Percentiles rank a stretch among this genome's conserved stretches.
Conservation (phyloP, 1,140 invertebrate genomes). For the Antheraea mylitta region DNA sequence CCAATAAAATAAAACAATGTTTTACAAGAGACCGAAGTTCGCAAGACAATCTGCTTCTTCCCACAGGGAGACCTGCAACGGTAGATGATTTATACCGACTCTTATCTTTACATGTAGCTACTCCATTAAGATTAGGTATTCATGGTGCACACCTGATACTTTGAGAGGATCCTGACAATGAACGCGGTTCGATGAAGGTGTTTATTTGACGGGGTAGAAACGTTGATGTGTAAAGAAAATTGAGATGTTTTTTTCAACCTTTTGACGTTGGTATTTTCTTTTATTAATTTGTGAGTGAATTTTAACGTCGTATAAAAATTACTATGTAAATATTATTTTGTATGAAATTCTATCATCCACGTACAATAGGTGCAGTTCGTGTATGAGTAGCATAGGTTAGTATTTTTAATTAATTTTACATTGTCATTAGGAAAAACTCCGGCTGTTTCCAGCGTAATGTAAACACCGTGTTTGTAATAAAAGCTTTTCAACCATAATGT, state of each 20-base stretch:
- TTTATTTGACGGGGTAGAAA: not conserved
- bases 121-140: constrained; percentile 74
- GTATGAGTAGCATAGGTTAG: too few species aligned
- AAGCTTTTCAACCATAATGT: too few species aligned
- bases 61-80: constrained; percentile 60
- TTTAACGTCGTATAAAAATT: too few species aligned
- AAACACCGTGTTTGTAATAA: too few species aligned
- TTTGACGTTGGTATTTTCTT: not conserved
- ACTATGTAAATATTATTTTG: too few species aligned
- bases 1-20: constrained; percentile 39
- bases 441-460: too few species aligned
- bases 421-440: too few species aligned
- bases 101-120: constrained; percentile 44
- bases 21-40: constrained; percentile 16
- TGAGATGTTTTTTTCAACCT: not conserved
- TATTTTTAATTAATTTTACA: too few species aligned
- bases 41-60: constrained; percentile 59
- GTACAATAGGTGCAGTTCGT: too few species aligned
- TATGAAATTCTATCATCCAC: too few species aligned
- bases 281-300: not conserved
- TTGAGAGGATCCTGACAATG: constrained; percentile 47
- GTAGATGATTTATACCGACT: constrained; percentile 62
- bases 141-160: constrained; percentile 71
- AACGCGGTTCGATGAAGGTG: constrained; percentile 3
- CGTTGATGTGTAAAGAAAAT: not conserved